Evolutionary conservation across 2,797 vertebrate species (phyloP).

Genomic region (Coregonus ussuriensis): DNA sequence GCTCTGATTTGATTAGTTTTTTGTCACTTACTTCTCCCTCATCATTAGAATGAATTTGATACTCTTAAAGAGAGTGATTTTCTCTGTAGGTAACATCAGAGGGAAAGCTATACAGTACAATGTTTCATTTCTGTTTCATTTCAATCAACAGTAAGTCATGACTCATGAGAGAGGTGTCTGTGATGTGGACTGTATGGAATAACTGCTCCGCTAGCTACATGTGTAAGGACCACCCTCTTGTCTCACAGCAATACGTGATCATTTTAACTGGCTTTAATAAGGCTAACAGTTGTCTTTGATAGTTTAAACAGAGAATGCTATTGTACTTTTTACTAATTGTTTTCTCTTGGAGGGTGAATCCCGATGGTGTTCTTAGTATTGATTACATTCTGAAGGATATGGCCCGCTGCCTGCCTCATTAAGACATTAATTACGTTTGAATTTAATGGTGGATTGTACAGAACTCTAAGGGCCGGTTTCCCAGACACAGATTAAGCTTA

Average conservation of each 20-base stretch:
- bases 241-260: background rate
- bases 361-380: slow-evolving; percentile 44
- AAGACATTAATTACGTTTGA: slow-evolving; percentile 32
- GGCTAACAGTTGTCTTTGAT: slow-evolving; percentile 32
- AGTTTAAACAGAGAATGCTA: slow-evolving; percentile 20
- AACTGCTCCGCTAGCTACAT: background rate
- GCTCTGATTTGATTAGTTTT: background rate
- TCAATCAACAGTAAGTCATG: background rate
- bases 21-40: background rate
- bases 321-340: slow-evolving; percentile 38
- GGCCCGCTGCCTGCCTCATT: slow-evolving; percentile 11
- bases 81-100: background rate
- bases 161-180: background rate
- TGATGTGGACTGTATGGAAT: background rate
- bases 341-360: slow-evolving; percentile 49
- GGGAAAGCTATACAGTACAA: background rate
- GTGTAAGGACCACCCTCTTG: background rate
- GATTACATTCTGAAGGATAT: slow-evolving; percentile 45
- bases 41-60: background rate
- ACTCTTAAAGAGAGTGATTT: background rate
- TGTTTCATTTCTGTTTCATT: background rate
- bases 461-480: background rate
- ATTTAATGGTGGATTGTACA: slow-evolving; percentile 38
- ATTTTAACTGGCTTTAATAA: slow-evolving; percentile 19
- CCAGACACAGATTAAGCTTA: no score